These are phyloP conservation scores for Nycticorax nycticorax DNA, from an alignment of 2,113 vertebrate genomes.

Conservation along the genomic window DNA sequence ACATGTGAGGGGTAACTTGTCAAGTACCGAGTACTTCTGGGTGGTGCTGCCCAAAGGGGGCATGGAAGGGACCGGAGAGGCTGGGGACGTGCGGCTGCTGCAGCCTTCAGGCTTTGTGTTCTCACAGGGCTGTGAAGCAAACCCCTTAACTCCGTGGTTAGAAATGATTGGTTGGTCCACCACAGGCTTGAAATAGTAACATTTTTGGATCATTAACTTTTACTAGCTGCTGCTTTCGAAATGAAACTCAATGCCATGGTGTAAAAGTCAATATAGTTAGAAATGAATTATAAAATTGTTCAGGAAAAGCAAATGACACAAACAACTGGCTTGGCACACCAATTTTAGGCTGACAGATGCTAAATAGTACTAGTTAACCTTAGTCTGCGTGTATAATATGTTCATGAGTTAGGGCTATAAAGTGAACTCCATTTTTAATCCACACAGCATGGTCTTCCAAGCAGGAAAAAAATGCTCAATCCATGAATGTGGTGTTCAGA, in stretches of 20 bases:
- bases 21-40: not conserved
- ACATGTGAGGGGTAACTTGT: not conserved
- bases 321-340: not conserved
- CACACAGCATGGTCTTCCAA: not conserved
- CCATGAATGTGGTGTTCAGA: not conserved
- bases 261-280: not conserved
- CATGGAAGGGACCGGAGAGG: not conserved
- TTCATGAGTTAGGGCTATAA: not conserved
- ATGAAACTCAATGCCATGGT: not conserved
- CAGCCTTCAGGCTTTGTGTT: not conserved
- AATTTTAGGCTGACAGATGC: not conserved
- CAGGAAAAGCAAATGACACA: not conserved
- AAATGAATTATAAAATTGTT: not conserved
- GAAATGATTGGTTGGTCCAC: not conserved
- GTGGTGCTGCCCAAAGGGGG: not conserved
- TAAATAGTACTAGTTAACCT: not conserved
- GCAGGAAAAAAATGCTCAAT: not conserved
- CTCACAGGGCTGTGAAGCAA: not conserved
- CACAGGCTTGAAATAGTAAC: not conserved
- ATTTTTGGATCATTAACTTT: constrained; percentile 15
- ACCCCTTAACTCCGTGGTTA: not conserved
- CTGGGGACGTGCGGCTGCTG: not conserved
- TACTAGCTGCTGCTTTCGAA: not conserved
- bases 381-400: fast-evolving
- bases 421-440: not conserved